Percentiles rank a stretch among this genome's conserved stretches.
Conservation (phyloP, 2,113 vertebrate species). For the Tinamus guttatus region DNA sequence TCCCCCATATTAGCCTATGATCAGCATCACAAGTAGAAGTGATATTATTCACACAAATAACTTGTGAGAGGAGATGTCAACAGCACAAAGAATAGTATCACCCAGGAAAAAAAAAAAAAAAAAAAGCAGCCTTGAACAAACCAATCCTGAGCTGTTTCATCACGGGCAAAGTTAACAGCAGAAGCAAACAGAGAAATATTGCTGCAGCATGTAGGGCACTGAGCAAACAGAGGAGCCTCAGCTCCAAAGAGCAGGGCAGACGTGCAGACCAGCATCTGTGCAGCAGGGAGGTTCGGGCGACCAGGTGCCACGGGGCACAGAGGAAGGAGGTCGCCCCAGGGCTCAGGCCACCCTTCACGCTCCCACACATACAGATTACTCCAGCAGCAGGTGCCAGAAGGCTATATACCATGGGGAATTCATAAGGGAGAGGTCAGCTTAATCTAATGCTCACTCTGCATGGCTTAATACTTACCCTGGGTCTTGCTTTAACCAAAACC, state of each 20-base stretch:
- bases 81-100: background rate
- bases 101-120: background rate
- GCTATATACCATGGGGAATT: background rate
- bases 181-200: conserved; percentile 60
- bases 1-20: background rate
- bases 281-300: too few relatives aligned
- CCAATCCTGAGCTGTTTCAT: background rate
- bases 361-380: background rate
- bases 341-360: conserved; percentile 24
- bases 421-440: conserved; percentile 46
- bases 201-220: conserved; percentile 40
- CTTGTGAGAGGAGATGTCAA: background rate
- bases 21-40: background rate
- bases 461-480: background rate
- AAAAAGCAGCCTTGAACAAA: conserved; percentile 28
- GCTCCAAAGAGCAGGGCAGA: conserved; percentile 54
- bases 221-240: conserved; percentile 53
- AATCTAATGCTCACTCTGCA: conserved; percentile 48
- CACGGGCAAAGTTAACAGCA: conserved; percentile 13
- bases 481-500: background rate
- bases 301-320: background rate
- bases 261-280: too few relatives aligned
- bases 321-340: conserved; percentile 32
- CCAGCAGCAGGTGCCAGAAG: conserved; percentile 63
- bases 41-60: background rate